Conservation (phyloP, 23 tunicate genomes). For the Halocynthia roretzi region DNA sequence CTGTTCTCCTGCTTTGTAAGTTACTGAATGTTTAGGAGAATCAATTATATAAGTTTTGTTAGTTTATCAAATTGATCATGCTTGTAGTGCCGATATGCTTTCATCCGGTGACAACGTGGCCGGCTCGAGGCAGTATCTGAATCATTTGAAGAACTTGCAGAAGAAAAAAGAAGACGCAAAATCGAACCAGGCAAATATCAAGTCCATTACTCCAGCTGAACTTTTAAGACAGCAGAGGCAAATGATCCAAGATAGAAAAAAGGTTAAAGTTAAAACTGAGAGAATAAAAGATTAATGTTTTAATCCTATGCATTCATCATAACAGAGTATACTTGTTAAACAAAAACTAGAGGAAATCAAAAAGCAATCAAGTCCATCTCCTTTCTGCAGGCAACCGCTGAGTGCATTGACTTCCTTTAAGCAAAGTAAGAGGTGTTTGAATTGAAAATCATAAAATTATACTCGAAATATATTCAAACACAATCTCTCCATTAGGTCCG, state of each 20-base stretch:
- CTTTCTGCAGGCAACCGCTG: no score
- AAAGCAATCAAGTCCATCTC: no score
- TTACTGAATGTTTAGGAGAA: not conserved
- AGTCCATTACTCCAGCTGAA: conserved; percentile 29
- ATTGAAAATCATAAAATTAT: no score
- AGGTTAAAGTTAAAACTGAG: not conserved
- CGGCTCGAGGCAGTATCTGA: conserved; percentile 73
- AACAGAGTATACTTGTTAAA: no score
- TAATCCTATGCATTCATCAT: no score
- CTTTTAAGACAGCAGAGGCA: conserved; percentile 48
- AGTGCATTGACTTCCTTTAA: no score
- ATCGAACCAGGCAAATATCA: conserved; percentile 6
- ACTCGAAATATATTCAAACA: no score
- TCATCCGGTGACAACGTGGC: conserved; percentile 70
- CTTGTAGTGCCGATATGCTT: conserved; percentile 62
- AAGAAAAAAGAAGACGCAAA: conserved; percentile 38
- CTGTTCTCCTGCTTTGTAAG: conserved; percentile 55
- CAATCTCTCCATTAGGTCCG: no score
- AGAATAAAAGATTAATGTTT: not conserved
- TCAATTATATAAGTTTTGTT: not conserved
- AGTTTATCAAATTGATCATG: not conserved
- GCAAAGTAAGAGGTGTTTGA: no score
- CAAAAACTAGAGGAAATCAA: no score
- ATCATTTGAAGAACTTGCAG: conserved; percentile 38
- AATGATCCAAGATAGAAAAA: conserved; percentile 11